phyloP scores from a whole-genome alignment of 2,888 invertebrate species.

The Platycheirus rosarum region DNA sequence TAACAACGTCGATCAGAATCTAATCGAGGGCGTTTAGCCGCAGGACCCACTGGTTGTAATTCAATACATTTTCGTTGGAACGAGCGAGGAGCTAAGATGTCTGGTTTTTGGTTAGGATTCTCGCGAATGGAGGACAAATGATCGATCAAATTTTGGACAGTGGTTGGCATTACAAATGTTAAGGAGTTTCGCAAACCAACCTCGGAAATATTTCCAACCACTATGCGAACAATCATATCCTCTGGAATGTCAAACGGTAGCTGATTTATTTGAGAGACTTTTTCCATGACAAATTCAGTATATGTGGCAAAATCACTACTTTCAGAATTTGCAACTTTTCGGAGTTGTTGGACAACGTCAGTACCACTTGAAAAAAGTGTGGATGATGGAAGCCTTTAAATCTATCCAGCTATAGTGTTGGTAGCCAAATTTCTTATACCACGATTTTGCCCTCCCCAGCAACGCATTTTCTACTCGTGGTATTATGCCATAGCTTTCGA shows the following conservation, averaged over 20 bases:
- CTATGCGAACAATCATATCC: conserved; percentile 44
- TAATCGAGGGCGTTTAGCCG: neutral
- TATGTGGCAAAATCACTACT: conserved; percentile 9
- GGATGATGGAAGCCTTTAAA: conserved; percentile 64
- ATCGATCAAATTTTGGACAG: conserved; percentile 26
- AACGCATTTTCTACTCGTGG: conserved; percentile 55
- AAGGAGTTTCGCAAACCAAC: conserved; percentile 37
- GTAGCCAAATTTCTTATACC: conserved; percentile 62
- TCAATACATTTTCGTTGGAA: neutral
- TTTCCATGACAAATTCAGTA: conserved; percentile 14
- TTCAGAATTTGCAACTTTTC: conserved; percentile 54
- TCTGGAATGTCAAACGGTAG: conserved; percentile 50
- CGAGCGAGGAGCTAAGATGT: neutral
- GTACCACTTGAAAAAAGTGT: conserved; percentile 55
- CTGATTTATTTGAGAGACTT: conserved; percentile 39
- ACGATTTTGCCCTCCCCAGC: conserved; percentile 44
- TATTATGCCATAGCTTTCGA: conserved; percentile 60
- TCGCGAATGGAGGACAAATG: conserved; percentile 24
- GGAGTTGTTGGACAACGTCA: conserved; percentile 57
- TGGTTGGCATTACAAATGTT: conserved; percentile 35
- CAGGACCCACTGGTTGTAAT: neutral
- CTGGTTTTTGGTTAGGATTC: neutral
- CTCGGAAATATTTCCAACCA: conserved; percentile 46
- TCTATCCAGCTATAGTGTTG: conserved; percentile 64
- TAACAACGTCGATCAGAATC: conserved; percentile 1